Evolutionary conservation across 2,113 vertebrate genomes (phyloP).

Genomic region (Herpailurus yagouaroundi): DNA sequence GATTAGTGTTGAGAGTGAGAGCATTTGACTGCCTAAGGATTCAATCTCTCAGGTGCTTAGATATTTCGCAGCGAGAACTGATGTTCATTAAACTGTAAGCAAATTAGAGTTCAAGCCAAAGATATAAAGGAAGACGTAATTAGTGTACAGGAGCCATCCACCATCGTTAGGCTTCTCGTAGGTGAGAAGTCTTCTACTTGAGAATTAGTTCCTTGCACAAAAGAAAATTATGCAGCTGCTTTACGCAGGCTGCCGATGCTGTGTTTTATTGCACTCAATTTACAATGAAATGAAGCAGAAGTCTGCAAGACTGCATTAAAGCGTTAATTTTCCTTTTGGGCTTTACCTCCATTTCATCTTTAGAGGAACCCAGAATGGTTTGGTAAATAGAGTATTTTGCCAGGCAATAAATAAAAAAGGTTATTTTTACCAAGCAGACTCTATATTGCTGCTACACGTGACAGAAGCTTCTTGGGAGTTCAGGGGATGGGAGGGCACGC

Average conservation of each 20-base stretch:
- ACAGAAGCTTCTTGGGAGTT: not conserved
- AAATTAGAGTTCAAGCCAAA: conserved; percentile 83
- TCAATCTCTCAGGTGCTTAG: conserved; percentile 66
- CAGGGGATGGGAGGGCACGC: not conserved
- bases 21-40: conserved; percentile 37
- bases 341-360: conserved; percentile 78
- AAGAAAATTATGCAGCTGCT: conserved; percentile 68
- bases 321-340: conserved; percentile 77
- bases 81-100: conserved; percentile 78
- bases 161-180: conserved; percentile 61
- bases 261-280: conserved; percentile 79
- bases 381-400: conserved; percentile 75
- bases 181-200: conserved; percentile 76
- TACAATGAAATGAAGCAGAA: conserved; percentile 83
- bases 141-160: conserved; percentile 65
- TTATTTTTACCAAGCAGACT: conserved; percentile 59
- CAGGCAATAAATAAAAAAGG: conserved; percentile 71
- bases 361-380: conserved; percentile 56
- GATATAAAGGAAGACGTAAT: conserved; percentile 79
- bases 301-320: conserved; percentile 74
- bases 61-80: conserved; percentile 62
- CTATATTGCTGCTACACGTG: not conserved
- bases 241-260: conserved; percentile 61
- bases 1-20: not conserved
- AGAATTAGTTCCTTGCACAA: conserved; percentile 69